phyloP scores from a whole-genome alignment of 2,113 vertebrate genomes.

The Reinhardtius hippoglossoides region DNA sequence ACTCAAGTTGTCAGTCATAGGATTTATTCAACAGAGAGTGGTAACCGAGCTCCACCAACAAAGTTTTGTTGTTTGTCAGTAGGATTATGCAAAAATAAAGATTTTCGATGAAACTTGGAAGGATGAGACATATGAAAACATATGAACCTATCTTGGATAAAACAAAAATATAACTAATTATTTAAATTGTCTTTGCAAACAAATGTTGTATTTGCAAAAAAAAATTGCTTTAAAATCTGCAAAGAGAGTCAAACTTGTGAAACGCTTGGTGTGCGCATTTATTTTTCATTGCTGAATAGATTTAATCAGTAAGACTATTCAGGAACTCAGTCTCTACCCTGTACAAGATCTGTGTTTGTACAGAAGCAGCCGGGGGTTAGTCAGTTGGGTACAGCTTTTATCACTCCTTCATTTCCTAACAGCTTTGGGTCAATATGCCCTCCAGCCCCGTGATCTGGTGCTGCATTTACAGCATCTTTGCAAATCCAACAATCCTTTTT shows the following conservation, averaged over 20 bases:
- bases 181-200: conserved; percentile 31
- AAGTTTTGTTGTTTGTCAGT: too few relatives aligned
- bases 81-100: too few relatives aligned
- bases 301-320: conserved; percentile 28
- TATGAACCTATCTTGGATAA: too few relatives aligned
- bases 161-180: too few relatives aligned
- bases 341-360: conserved; percentile 36
- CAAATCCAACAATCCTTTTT: conserved; percentile 60
- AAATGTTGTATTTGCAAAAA: conserved; percentile 38
- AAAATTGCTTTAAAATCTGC: conserved; percentile 51
- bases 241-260: too few relatives aligned
- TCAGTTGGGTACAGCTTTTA: conserved; percentile 39
- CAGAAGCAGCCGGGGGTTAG: conserved; percentile 13
- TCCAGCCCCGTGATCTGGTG: conserved; percentile 66
- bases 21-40: too few relatives aligned
- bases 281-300: conserved; percentile 51
- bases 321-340: conserved; percentile 22
- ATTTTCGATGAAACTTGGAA: too few relatives aligned
- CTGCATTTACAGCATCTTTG: conserved; percentile 57
- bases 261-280: conserved; percentile 20
- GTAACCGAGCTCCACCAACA: too few relatives aligned
- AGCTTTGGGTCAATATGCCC: conserved; percentile 60
- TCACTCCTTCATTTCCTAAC: conserved; percentile 62
- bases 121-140: too few relatives aligned
- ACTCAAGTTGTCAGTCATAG: too few relatives aligned